Evolutionary conservation across 2,113 vertebrate species (phyloP).

Genomic region (Alligator sinensis): DNA sequence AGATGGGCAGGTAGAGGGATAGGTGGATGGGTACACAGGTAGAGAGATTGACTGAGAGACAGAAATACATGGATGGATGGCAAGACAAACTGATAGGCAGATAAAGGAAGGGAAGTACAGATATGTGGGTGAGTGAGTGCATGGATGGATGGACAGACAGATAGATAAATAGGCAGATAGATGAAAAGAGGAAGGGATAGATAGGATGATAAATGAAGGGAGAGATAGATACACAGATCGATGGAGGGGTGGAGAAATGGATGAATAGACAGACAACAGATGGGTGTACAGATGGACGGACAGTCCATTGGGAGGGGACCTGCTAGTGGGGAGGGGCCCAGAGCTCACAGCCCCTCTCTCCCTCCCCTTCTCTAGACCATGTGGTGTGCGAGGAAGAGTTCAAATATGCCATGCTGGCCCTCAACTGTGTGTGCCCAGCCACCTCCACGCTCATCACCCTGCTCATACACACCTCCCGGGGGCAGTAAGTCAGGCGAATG

Average conservation of each 20-base stretch:
- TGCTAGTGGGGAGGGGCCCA: too few species aligned
- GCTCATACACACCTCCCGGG: slow-evolving; percentile 89
- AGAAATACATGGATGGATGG: too few species aligned
- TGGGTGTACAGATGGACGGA: too few species aligned
- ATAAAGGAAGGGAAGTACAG: too few species aligned
- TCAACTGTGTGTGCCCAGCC: slow-evolving; percentile 90
- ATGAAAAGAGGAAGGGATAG: background rate
- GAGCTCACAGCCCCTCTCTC: too few species aligned
- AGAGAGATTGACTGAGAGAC: background rate
- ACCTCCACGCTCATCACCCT: slow-evolving; percentile 87
- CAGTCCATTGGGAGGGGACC: too few species aligned
- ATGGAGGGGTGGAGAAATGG: too few species aligned
- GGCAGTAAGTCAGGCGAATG: slow-evolving; percentile 91
- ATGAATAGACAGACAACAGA: too few species aligned
- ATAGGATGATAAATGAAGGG: background rate
- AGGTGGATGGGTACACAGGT: background rate
- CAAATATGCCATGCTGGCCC: slow-evolving; percentile 96
- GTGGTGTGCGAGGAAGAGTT: slow-evolving; percentile 99
- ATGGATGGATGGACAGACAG: background rate
- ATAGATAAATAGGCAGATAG: background rate
- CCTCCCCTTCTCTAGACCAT: slow-evolving; percentile 86
- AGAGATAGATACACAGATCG: too few species aligned
- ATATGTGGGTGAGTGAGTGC: background rate
- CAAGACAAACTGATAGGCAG: too few species aligned
- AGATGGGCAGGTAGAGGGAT: too few species aligned